Conservation (phyloP, 2,888 invertebrate species). For the Lutraria lutraria region DNA sequence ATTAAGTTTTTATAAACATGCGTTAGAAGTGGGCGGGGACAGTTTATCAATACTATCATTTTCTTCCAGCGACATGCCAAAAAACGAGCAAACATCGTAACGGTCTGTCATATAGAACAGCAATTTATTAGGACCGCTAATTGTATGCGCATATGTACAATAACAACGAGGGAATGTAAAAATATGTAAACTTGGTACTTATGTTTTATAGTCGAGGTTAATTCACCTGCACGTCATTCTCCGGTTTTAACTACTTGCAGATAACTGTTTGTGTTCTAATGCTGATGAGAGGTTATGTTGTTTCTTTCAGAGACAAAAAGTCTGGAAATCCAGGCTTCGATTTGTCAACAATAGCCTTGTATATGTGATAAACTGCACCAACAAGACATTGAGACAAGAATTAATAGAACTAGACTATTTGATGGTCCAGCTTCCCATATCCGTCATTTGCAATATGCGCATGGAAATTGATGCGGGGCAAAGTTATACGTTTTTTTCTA, state of each 20-base stretch:
- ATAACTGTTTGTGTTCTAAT: neutral
- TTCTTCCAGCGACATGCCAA: slow-evolving; percentile 43
- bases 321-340: neutral
- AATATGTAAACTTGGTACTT: slow-evolving; percentile 11
- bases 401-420: neutral
- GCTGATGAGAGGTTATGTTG: neutral
- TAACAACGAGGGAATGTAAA: slow-evolving; percentile 25
- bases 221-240: neutral
- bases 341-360: slow-evolving; percentile 9
- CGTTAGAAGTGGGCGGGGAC: slow-evolving; percentile 38
- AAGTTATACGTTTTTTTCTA: too few relatives aligned
- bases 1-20: slow-evolving; percentile 12
- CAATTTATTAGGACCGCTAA: slow-evolving; percentile 49
- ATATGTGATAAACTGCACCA: slow-evolving; percentile 8
- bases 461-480: too few relatives aligned
- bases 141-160: slow-evolving; percentile 33
- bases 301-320: neutral
- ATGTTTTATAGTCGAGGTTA: slow-evolving; percentile 12
- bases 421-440: too few relatives aligned
- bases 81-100: slow-evolving; percentile 44
- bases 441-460: too few relatives aligned
- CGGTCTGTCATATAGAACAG: slow-evolving; percentile 43
- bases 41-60: slow-evolving; percentile 39
- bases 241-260: neutral
- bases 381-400: neutral